Conservation (phyloP, 2,888 invertebrate genomes). For the Trichogramma evanescens region DNA sequence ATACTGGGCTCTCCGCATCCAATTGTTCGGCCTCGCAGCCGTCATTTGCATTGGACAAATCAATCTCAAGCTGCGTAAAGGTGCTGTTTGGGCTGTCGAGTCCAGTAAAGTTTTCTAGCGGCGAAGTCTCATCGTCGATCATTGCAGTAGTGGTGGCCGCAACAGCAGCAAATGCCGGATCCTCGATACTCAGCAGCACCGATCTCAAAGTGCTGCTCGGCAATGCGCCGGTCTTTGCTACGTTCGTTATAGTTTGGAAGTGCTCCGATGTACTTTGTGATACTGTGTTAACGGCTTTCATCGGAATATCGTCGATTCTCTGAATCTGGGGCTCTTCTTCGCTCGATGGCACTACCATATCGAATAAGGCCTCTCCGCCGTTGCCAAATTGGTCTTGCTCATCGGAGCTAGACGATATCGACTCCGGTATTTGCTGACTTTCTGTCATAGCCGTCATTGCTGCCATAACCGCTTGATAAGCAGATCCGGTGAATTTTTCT, state of each 20-base stretch:
- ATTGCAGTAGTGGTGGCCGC: constrained; percentile 63
- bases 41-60: constrained; percentile 18
- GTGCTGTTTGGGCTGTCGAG: constrained; percentile 62
- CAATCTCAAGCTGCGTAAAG: constrained; percentile 44
- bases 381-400: constrained; percentile 52
- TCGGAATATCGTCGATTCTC: constrained; percentile 9
- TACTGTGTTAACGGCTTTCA: constrained; percentile 15
- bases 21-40: background rate
- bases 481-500: constrained; percentile 41
- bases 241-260: constrained; percentile 32
- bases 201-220: constrained; percentile 42
- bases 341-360: constrained; percentile 43
- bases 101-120: constrained; percentile 62
- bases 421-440: no score
- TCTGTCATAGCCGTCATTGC: no score
- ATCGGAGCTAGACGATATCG: constrained; percentile 29
- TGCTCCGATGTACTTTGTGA: constrained; percentile 31
- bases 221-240: constrained; percentile 32
- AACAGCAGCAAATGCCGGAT: constrained; percentile 68
- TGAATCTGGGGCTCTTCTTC: constrained; percentile 45
- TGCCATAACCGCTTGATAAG: background rate
- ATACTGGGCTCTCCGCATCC: no score
- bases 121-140: constrained; percentile 76
- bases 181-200: constrained; percentile 61
- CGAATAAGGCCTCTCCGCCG: constrained; percentile 60